phyloP scores from a whole-genome alignment of 2,113 vertebrate genomes.

The Siniperca knerii region DNA sequence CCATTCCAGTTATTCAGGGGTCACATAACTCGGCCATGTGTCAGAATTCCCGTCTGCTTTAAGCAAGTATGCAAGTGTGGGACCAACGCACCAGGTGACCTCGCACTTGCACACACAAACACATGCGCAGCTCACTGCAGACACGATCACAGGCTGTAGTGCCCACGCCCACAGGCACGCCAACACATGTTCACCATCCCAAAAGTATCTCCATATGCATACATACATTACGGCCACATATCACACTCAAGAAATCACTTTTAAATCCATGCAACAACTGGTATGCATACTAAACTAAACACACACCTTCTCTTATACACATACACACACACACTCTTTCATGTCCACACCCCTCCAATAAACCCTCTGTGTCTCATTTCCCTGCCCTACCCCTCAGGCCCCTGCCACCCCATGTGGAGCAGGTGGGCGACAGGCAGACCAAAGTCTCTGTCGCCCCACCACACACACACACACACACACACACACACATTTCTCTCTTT shows the following conservation, averaged over 20 bases:
- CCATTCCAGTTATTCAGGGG: slow-evolving; percentile 62
- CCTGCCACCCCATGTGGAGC: slow-evolving; percentile 69
- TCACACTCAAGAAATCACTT: slow-evolving; percentile 39
- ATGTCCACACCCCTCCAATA: slow-evolving; percentile 60
- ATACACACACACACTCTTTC: slow-evolving; percentile 1
- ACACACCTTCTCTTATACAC: slow-evolving; percentile 28
- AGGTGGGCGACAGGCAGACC: slow-evolving; percentile 75
- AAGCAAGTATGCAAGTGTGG: slow-evolving; percentile 41
- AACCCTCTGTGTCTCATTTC: slow-evolving; percentile 69
- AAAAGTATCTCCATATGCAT: slow-evolving; percentile 38
- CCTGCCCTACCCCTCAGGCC: slow-evolving; percentile 45
- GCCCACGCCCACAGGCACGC: slow-evolving; percentile 20
- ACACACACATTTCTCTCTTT: slow-evolving; percentile 35
- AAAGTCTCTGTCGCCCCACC: slow-evolving; percentile 52
- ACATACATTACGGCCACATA: slow-evolving; percentile 15
- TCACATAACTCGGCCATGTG: slow-evolving; percentile 64
- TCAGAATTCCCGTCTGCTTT: slow-evolving; percentile 68
- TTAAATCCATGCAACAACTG: slow-evolving; percentile 70
- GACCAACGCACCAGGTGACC: slow-evolving; percentile 36
- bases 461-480: slow-evolving; percentile 38
- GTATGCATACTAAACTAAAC: slow-evolving; percentile 33
- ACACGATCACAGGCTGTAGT: neutral
- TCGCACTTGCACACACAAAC: slow-evolving; percentile 26
- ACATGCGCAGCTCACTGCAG: slow-evolving; percentile 15
- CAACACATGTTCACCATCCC: slow-evolving; percentile 46